A percentile compares a stretch with the other conserved stretches of the same genome.
phyloP scores from a whole-genome alignment of 2,797 vertebrate genomes.

The Moxostoma hubbsi region DNA sequence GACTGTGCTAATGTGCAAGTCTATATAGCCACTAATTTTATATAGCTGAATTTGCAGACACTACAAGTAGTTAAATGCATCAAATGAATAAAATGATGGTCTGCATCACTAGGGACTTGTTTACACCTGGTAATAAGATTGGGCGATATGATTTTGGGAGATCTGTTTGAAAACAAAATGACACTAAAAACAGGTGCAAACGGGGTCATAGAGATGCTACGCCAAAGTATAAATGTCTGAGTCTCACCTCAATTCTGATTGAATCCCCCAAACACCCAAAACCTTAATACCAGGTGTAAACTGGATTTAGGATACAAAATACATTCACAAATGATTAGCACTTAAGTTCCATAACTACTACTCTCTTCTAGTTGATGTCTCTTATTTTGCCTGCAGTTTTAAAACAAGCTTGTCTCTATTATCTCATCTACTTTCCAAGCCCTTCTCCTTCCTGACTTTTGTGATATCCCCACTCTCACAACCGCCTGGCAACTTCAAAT shows the following conservation, averaged over 20 bases:
- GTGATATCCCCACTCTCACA: conserved; percentile 50
- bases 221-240: too few species aligned
- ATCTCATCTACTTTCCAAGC: conserved; percentile 1
- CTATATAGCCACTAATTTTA: too few species aligned
- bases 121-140: too few species aligned
- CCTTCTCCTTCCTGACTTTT: conserved; percentile 10
- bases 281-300: too few species aligned
- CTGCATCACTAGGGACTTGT: neutral
- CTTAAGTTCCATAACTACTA: too few species aligned
- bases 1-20: conserved; percentile 29
- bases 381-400: neutral
- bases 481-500: conserved; percentile 77
- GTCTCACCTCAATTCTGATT: too few species aligned
- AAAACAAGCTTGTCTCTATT: neutral
- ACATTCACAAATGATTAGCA: too few species aligned
- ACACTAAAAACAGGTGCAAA: too few species aligned
- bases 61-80: neutral
- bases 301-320: neutral
- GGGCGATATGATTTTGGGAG: too few species aligned
- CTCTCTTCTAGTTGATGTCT: neutral
- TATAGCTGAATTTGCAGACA: conserved; percentile 38
- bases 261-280: too few species aligned
- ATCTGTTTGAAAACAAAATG: too few species aligned
- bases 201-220: too few species aligned
- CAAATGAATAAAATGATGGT: conserved; percentile 15